Conservation (phyloP, 2,113 vertebrate genomes). For the Eira barbara region DNA sequence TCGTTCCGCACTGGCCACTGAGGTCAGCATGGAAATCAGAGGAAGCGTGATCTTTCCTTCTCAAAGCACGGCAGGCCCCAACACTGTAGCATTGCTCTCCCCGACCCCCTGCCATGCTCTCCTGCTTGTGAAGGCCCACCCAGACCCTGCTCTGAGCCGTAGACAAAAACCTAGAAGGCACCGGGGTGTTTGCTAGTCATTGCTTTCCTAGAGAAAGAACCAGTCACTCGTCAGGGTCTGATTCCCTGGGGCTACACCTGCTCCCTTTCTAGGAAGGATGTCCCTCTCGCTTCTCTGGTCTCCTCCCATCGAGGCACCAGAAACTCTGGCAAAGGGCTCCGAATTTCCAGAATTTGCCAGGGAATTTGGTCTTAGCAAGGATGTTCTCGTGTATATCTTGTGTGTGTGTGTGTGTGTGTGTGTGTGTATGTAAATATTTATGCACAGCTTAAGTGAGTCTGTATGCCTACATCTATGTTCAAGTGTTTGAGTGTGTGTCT, state of each 20-base stretch:
- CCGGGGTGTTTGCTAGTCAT: background rate
- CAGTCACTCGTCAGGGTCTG: background rate
- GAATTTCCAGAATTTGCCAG: conserved; percentile 50
- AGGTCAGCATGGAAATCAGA: background rate
- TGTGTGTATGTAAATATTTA: conserved; percentile 74
- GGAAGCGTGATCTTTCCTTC: background rate
- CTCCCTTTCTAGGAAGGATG: background rate
- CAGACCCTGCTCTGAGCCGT: background rate
- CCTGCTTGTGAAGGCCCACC: background rate
- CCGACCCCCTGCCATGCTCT: rapidly evolving
- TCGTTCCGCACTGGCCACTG: background rate
- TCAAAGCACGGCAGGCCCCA: background rate
- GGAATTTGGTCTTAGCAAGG: conserved; percentile 51
- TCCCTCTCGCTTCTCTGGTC: conserved; percentile 24
- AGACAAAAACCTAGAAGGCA: background rate
- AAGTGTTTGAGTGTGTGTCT: conserved; percentile 75
- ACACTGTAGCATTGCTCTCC: rapidly evolving
- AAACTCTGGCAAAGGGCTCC: conserved; percentile 47
- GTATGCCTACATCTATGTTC: conserved; percentile 79
- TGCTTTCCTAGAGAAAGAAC: background rate
- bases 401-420: conserved; percentile 47
- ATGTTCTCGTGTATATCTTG: conserved; percentile 59
- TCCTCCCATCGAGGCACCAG: conserved; percentile 7
- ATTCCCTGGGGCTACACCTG: background rate
- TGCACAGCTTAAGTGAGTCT: conserved; percentile 75